phyloP scores from a whole-genome alignment of 2,113 vertebrate species.

The Anthoscopus minutus region DNA sequence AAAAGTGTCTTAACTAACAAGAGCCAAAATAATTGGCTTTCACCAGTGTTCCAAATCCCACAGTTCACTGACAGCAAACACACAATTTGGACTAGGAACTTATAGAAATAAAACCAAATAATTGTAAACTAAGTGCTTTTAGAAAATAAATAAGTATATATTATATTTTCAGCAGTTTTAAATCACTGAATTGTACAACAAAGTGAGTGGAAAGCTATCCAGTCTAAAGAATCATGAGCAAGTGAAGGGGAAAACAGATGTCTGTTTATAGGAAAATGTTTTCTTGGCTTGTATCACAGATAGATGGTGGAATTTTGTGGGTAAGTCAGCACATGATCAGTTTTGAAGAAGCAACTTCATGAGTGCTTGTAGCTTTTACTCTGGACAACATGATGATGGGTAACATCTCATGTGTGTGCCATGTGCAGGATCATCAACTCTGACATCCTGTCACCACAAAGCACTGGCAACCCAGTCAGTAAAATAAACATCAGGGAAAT shows the following conservation, averaged over 20 bases:
- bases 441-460: not conserved
- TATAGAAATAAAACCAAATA: not conserved
- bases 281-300: not conserved
- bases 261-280: not conserved
- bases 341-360: not conserved
- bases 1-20: not conserved
- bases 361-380: not conserved
- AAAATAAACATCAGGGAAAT: not conserved
- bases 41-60: not conserved
- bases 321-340: not conserved
- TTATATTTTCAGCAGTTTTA: not conserved
- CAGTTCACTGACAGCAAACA: not conserved
- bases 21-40: not conserved
- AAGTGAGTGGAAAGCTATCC: not conserved
- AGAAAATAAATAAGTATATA: not conserved
- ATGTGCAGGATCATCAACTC: not conserved
- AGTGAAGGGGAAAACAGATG: not conserved
- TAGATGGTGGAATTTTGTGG: not conserved
- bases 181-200: not conserved
- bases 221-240: not conserved
- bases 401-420: accelerated
- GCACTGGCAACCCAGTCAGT: not conserved
- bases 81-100: not conserved
- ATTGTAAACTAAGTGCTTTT: not conserved
- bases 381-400: not conserved